Conservation (phyloP, 2,888 invertebrate genomes). For the Sisyra nigra region DNA sequence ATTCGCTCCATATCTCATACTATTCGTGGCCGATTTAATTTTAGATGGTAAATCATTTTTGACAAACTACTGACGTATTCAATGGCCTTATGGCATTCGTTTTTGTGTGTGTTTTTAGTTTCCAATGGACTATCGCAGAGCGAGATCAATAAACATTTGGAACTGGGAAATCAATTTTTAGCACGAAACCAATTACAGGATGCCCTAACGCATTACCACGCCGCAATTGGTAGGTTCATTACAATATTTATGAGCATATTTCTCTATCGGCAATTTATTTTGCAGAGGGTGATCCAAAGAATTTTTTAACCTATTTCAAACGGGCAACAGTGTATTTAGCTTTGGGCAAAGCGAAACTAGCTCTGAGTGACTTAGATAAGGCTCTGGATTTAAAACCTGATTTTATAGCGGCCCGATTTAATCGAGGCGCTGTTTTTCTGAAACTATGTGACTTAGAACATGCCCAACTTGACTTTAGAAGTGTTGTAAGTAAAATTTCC, state of each 20-base stretch:
- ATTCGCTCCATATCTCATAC: constrained; percentile 46
- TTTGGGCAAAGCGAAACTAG: constrained; percentile 88
- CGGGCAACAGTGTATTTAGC: constrained; percentile 93
- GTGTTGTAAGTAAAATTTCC: constrained; percentile 79
- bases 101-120: constrained; percentile 35
- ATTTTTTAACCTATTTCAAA: constrained; percentile 92
- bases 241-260: constrained; percentile 3
- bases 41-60: constrained; percentile 45
- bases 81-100: constrained; percentile 13
- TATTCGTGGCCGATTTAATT: constrained; percentile 49
- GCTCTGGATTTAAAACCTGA: constrained; percentile 90
- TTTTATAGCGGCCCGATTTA: constrained; percentile 70
- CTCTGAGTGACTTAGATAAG: constrained; percentile 82
- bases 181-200: constrained; percentile 88
- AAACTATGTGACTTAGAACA: constrained; percentile 75
- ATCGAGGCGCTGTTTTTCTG: constrained; percentile 70
- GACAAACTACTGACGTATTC: constrained; percentile 3
- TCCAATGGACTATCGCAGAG: constrained; percentile 51
- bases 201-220: constrained; percentile 93
- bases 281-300: constrained; percentile 85
- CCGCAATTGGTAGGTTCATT: constrained; percentile 73
- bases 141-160: constrained; percentile 86
- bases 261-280: too few species aligned
- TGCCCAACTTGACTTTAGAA: constrained; percentile 66
- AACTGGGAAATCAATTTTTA: constrained; percentile 82